Conservation (phyloP, 2,113 vertebrate species). For the Semnornis frantzii region DNA sequence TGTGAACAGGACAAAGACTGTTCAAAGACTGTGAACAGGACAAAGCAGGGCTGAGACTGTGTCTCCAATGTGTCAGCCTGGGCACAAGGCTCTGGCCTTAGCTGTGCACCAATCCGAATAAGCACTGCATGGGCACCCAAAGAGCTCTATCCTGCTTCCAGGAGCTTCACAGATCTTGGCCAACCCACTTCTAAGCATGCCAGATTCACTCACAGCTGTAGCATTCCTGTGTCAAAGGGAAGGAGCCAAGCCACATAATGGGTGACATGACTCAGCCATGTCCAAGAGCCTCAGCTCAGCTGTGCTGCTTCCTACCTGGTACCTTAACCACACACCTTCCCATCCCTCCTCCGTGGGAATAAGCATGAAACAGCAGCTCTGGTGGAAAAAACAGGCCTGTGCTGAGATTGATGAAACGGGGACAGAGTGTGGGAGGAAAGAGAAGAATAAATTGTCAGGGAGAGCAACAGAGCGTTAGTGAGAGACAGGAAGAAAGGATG, state of each 20-base stretch:
- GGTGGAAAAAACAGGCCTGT: conserved; percentile 36
- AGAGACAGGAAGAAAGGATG: conserved; percentile 49
- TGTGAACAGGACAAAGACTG: background rate
- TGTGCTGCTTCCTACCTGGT: background rate
- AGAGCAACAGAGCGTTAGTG: conserved; percentile 42
- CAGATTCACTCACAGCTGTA: background rate
- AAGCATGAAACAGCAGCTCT: conserved; percentile 23
- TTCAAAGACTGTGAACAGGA: too few species aligned
- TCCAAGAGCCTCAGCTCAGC: background rate
- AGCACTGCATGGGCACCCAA: background rate
- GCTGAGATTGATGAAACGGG: conserved; percentile 58
- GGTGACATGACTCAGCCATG: background rate
- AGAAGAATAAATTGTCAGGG: conserved; percentile 54
- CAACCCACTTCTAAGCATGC: background rate
- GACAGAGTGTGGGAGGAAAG: conserved; percentile 57
- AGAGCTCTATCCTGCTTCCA: background rate
- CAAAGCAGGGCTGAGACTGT: background rate
- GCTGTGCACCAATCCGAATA: background rate
- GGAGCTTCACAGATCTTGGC: background rate
- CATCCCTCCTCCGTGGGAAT: background rate
- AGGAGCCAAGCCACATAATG: background rate
- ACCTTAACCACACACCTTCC: background rate
- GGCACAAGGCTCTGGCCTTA: background rate
- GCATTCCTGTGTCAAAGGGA: accelerated
- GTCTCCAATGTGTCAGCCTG: background rate